Percentiles rank a stretch among this genome's conserved stretches.
phyloP scores from a whole-genome alignment of 1,140 invertebrate genomes.

The Charaxes varanes region DNA sequence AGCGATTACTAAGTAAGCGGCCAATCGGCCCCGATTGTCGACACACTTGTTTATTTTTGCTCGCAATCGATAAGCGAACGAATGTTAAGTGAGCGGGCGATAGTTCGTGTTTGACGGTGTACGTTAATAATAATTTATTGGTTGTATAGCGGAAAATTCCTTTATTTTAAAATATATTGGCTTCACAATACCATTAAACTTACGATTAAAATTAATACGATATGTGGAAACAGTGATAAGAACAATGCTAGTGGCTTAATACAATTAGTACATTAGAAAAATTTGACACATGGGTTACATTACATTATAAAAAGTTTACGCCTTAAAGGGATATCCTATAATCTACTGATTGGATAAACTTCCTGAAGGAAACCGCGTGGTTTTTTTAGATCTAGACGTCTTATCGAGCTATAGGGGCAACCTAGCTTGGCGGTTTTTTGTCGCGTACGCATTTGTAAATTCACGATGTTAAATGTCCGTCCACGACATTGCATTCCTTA shows the following conservation, averaged over 20 bases:
- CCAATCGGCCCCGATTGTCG: slow-evolving; percentile 51
- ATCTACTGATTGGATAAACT: slow-evolving; percentile 59
- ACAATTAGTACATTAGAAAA: slow-evolving; percentile 52
- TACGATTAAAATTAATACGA: slow-evolving; percentile 65
- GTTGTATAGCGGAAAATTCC: slow-evolving; percentile 70
- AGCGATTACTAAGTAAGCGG: slow-evolving; percentile 54
- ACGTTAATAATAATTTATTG: slow-evolving; percentile 67
- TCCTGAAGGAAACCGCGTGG: slow-evolving; percentile 70
- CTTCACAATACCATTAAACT: slow-evolving; percentile 71
- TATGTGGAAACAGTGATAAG: slow-evolving; percentile 70
- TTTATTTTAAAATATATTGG: slow-evolving; percentile 74
- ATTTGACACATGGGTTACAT: slow-evolving; percentile 67
- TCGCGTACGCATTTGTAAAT: slow-evolving; percentile 61
- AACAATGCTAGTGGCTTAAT: slow-evolving; percentile 64
- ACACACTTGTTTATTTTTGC: slow-evolving; percentile 63
- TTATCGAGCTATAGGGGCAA: slow-evolving; percentile 67
- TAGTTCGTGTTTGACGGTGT: slow-evolving; percentile 60
- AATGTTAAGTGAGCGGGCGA: slow-evolving; percentile 55
- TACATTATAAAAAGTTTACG: slow-evolving; percentile 48
- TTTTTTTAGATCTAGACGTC: slow-evolving; percentile 25
- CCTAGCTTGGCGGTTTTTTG: slow-evolving; percentile 63
- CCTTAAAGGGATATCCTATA: slow-evolving; percentile 41
- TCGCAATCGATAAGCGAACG: slow-evolving; percentile 60
- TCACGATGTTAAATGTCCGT: slow-evolving; percentile 33
- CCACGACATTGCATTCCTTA: slow-evolving; percentile 69